Conservation (phyloP, 2,113 vertebrate genomes). For the Lanius collurio region DNA sequence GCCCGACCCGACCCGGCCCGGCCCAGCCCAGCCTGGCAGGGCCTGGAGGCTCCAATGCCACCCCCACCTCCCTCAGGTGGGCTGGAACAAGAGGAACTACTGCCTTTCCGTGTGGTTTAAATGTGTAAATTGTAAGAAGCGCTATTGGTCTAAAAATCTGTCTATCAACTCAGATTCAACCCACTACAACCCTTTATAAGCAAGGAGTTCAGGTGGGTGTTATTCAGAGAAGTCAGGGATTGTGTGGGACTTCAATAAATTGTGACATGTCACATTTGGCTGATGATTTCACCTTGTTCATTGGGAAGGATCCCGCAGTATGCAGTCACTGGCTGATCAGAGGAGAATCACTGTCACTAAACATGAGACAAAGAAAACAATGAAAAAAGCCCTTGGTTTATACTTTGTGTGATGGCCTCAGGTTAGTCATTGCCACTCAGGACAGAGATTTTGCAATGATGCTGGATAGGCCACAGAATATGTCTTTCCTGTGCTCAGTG, state of each 20-base stretch:
- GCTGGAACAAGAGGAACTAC: too few species aligned
- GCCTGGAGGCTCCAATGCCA: too few species aligned
- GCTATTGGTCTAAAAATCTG: too few species aligned
- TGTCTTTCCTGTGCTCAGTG: not conserved
- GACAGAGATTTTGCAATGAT: not conserved
- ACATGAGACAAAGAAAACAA: not conserved
- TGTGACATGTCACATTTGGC: not conserved
- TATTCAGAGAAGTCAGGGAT: not conserved
- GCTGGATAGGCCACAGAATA: not conserved
- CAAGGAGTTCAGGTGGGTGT: fast-evolving
- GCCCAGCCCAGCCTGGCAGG: too few species aligned
- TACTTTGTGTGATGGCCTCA: not conserved
- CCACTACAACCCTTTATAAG: not conserved
- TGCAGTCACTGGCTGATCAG: not conserved
- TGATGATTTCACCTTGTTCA: not conserved
- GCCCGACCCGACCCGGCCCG: too few species aligned
- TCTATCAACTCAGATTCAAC: too few species aligned
- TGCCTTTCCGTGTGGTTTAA: too few species aligned
- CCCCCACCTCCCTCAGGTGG: too few species aligned
- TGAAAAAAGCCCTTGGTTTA: not conserved
- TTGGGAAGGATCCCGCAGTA: not conserved
- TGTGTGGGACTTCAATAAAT: not conserved
- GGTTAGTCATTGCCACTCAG: not conserved
- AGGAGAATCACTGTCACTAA: not conserved
- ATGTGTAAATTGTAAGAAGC: too few species aligned